These are phyloP conservation scores for Hydrotaea cyrtoneurina DNA, from an alignment of 2,888 invertebrate genomes.

Conservation along the genomic window DNA sequence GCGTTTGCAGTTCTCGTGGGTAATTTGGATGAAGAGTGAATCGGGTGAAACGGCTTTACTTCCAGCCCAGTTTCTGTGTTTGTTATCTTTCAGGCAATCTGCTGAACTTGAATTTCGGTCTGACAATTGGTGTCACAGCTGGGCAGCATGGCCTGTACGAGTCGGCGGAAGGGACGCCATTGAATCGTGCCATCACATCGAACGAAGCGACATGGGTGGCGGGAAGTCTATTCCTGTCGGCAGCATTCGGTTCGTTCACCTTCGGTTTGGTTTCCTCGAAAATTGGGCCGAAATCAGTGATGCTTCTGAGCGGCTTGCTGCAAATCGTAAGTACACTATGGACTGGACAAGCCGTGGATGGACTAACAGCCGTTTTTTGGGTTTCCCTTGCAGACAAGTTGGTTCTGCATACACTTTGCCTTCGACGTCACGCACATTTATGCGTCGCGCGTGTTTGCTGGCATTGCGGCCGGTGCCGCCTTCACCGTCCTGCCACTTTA, in stretches of 20 bases:
- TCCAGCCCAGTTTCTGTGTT: conserved; percentile 27
- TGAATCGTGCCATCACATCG: conserved; percentile 69
- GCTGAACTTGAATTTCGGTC: conserved; percentile 77
- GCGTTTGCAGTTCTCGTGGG: conserved; percentile 72
- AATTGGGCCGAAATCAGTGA: conserved; percentile 75
- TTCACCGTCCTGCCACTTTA: conserved; percentile 76
- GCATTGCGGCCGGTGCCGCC: conserved; percentile 75
- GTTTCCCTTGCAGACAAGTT: conserved; percentile 72
- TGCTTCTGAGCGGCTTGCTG: conserved; percentile 75
- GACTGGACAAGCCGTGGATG: not conserved
- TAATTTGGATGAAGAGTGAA: conserved; percentile 59
- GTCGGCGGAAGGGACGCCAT: conserved; percentile 72
- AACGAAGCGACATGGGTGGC: conserved; percentile 74
- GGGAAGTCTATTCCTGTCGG: conserved; percentile 75
- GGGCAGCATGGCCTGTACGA: conserved; percentile 75
- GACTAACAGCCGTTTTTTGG: not conserved
- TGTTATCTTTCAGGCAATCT: conserved; percentile 72
- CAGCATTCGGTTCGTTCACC: conserved; percentile 73
- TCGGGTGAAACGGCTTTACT: not conserved
- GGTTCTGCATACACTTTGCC: conserved; percentile 77
- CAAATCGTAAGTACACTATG: conserved; percentile 74
- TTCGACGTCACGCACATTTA: conserved; percentile 76
- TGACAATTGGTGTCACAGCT: conserved; percentile 77
- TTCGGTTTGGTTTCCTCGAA: conserved; percentile 73
- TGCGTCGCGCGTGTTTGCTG: conserved; percentile 75